A percentile compares a stretch with the other conserved stretches of the same genome.
Conservation (phyloP, 2,113 vertebrate species). For the Neotragus pygmaeus region DNA sequence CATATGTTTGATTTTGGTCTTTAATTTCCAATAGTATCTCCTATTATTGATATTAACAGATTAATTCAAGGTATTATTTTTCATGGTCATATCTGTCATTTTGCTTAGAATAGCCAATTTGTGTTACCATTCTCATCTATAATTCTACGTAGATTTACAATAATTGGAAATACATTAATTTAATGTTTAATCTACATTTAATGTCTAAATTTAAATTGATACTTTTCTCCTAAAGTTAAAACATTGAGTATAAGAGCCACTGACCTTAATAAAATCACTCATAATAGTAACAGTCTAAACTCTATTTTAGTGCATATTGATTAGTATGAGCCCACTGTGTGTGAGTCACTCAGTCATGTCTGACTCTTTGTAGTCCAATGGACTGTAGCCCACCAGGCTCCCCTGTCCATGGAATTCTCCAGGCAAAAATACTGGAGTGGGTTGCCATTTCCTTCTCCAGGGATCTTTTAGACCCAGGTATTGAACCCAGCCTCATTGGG, state of each 20-base stretch:
- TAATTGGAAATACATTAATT: background rate
- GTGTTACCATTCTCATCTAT: background rate
- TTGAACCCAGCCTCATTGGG: fast-evolving
- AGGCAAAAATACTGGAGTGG: background rate
- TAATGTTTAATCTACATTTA: background rate
- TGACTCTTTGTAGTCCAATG: background rate
- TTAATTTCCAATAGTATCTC: background rate
- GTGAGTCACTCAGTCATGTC: background rate
- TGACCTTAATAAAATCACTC: slow-evolving; percentile 23
- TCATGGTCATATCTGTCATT: background rate
- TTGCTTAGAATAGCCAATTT: slow-evolving; percentile 5
- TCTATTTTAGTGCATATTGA: background rate
- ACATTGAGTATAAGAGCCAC: background rate
- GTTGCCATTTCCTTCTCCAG: background rate
- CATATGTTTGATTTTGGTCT: background rate
- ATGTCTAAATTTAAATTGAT: background rate
- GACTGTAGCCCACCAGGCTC: background rate
- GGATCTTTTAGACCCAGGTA: background rate
- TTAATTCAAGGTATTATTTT: background rate
- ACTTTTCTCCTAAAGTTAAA: background rate
- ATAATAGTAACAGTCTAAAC: background rate
- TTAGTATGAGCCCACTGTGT: background rate
- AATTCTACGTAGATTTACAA: slow-evolving; percentile 9
- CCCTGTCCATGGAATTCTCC: background rate
- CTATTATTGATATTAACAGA: background rate